These are phyloP conservation scores for Meles meles DNA, from an alignment of 2,113 vertebrate species.

Conservation along the genomic window DNA sequence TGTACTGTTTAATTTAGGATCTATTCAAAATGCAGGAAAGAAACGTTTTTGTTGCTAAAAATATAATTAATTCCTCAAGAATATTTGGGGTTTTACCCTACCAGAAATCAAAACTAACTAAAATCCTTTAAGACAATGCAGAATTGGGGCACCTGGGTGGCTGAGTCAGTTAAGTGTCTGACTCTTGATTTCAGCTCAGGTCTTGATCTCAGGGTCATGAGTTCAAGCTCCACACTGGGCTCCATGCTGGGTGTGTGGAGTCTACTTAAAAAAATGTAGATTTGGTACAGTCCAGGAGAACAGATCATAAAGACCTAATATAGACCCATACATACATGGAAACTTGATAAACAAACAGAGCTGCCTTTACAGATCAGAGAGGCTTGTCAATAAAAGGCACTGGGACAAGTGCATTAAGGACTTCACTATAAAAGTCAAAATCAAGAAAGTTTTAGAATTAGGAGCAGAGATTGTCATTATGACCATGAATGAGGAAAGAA, in stretches of 20 bases:
- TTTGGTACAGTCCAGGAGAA: neutral
- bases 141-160: neutral
- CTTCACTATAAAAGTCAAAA: constrained; percentile 24
- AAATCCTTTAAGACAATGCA: constrained; percentile 22
- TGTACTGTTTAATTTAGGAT: neutral
- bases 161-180: neutral
- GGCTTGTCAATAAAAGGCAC: neutral
- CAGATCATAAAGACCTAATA: neutral
- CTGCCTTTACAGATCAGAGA: neutral
- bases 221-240: neutral
- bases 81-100: neutral
- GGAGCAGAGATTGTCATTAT: neutral
- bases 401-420: neutral
- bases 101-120: neutral
- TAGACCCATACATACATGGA: neutral
- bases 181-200: neutral
- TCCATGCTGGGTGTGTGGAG: neutral
- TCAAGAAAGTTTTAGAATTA: constrained; percentile 21
- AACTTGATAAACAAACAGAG: neutral
- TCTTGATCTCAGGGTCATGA: neutral
- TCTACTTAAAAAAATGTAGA: neutral
- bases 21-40: constrained; percentile 39
- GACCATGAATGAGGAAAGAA: neutral
- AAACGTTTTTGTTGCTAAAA: constrained; percentile 1
- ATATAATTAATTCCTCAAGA: constrained; percentile 4